Base-by-base conservation (phyloP, 1,140 invertebrate species). In the Apis dorsata region DNA sequence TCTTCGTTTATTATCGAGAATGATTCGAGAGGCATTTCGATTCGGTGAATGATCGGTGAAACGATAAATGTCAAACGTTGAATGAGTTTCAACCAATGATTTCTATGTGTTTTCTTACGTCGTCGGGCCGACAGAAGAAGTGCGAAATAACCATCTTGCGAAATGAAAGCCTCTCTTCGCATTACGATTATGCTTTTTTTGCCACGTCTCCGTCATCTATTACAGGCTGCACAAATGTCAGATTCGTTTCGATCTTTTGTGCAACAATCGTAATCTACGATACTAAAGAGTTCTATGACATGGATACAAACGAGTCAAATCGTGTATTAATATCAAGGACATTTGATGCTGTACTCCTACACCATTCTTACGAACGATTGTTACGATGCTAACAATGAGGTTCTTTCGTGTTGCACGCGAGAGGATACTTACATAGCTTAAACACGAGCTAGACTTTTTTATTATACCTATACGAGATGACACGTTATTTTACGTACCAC, bases 151-250 rank as follows among this genome's bases (percentile, higher is more conserved):
- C 62, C 77, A 59, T 66, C 75, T 76, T 80, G 66, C 72, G 49
- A 55, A 44, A 60, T 62, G 55, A 82, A 78, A 44, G 71, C 51
- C 65, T 44, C 72, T 59, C 72, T 59, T 80, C 76, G 57, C 60
- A 17, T 76, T 60, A 51, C 65, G 71, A 80, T 86, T 80, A 80
- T 34, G 49, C 44, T 79, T 87, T 86, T 80, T 83, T 86, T 86
- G 15, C 24, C 17, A 51, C 21, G 63, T 71, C 69, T 65, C 63
- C 51, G 34, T 66, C 60, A 80, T 84, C 60, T 80, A 81, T 87
- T 68, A 68, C 28, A 28, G 34, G 75, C 49, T 81, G 79, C 62
- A 34, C 77, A 44, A 73, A 49, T 74, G 57, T 75, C 81, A 76
- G 21, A 57, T 86, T 13, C 53, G 60, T 73, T 66, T 79, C 24